Percentiles rank a stretch among this genome's conserved stretches.
These are phyloP conservation scores for Drosophila nasuta DNA, from an alignment of 1,140 invertebrate species.

Conservation along the genomic window DNA sequence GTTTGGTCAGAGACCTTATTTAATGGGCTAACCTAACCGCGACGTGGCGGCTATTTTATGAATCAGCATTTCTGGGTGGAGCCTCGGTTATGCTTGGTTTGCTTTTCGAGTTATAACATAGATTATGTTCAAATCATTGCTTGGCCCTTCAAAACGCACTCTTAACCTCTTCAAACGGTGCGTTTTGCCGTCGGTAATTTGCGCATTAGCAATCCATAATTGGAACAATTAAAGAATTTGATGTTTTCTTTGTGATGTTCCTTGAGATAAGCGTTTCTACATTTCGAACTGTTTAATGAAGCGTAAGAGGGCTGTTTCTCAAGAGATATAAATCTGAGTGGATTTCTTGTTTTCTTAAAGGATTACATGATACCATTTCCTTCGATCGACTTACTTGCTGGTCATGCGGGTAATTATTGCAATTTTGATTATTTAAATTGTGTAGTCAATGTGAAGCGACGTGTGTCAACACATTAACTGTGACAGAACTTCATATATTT, in stretches of 20 bases:
- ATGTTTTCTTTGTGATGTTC: slow-evolving; percentile 6
- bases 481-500: slow-evolving; percentile 19
- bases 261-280: slow-evolving; percentile 42
- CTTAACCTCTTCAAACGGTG: not conserved
- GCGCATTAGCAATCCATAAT: slow-evolving; percentile 47
- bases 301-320: slow-evolving; percentile 26
- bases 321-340: slow-evolving; percentile 42
- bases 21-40: slow-evolving; percentile 49
- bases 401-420: slow-evolving; percentile 74
- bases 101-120: too few relatives aligned
- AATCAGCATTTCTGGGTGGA: slow-evolving; percentile 64
- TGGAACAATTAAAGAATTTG: slow-evolving; percentile 54
- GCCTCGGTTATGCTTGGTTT: slow-evolving; percentile 7
- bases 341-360: slow-evolving; percentile 59
- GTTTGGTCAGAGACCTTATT: slow-evolving; percentile 57
- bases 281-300: slow-evolving; percentile 60
- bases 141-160: slow-evolving; percentile 13
- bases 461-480: slow-evolving; percentile 40
- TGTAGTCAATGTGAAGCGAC: slow-evolving; percentile 17
- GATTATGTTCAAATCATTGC: slow-evolving; percentile 41
- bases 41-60: slow-evolving; percentile 34
- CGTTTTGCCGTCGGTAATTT: slow-evolving; percentile 54
- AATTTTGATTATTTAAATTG: slow-evolving; percentile 21
- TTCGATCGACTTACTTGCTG: slow-evolving; percentile 29
- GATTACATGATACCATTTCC: slow-evolving; percentile 55